These are phyloP conservation scores for Habrosyne pyritoides DNA, from an alignment of 2,888 invertebrate species.

Conservation along the genomic window DNA sequence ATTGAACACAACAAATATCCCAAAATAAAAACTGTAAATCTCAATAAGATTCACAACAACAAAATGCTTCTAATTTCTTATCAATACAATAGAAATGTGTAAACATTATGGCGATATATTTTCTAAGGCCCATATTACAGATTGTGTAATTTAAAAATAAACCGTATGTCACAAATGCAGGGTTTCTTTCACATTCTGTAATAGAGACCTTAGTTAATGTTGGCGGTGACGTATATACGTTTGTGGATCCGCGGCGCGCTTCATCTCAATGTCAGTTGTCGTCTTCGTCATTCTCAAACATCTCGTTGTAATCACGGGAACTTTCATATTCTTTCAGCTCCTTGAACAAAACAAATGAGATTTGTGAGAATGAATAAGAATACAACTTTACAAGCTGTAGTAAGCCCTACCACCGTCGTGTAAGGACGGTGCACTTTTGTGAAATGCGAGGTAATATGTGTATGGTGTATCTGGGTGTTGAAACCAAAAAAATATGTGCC, in stretches of 20 bases:
- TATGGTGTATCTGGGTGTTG: too few species aligned
- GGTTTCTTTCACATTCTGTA: too few species aligned
- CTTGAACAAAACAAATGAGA: constrained; percentile 62
- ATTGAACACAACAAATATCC: too few species aligned
- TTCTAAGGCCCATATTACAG: not conserved
- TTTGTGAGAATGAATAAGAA: constrained; percentile 71
- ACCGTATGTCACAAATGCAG: not conserved
- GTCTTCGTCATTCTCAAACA: constrained; percentile 81
- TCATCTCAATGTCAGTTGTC: constrained; percentile 62
- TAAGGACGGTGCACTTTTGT: not conserved
- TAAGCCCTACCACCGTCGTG: not conserved
- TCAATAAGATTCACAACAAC: too few species aligned
- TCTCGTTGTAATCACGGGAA: constrained; percentile 75
- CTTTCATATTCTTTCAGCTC: constrained; percentile 78
- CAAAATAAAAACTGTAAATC: too few species aligned
- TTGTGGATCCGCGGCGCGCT: constrained; percentile 17
- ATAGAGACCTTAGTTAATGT: constrained; percentile 2
- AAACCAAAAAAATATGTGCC: too few species aligned
- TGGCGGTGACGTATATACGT: constrained; percentile 10
- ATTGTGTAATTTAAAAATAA: not conserved
- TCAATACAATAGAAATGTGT: too few species aligned
- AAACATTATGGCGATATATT: too few species aligned
- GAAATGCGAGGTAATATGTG: too few species aligned
- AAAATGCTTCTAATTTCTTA: too few species aligned
- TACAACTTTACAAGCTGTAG: constrained; percentile 44